phyloP scores from a whole-genome alignment of 2,113 vertebrate genomes.

The Calcarius ornatus region DNA sequence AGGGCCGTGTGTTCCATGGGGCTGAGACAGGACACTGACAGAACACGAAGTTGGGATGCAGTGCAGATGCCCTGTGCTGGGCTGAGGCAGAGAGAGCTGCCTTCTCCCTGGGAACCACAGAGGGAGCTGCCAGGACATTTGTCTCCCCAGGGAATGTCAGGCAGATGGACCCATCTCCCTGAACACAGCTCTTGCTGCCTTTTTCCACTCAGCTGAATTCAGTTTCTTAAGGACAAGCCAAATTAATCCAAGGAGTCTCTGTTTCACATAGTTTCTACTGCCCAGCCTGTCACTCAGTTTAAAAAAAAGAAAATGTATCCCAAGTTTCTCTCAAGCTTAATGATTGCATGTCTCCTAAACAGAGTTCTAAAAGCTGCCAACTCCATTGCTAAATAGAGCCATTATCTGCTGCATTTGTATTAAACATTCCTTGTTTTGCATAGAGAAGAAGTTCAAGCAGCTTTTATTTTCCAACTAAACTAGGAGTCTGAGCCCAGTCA shows the following conservation, averaged over 20 bases:
- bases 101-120: background rate
- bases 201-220: background rate
- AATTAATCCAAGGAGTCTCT: background rate
- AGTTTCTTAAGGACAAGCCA: background rate
- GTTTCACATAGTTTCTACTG: background rate
- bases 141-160: accelerated
- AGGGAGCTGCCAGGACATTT: background rate
- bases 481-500: background rate
- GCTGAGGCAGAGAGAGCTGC: background rate
- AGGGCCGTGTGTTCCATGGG: background rate
- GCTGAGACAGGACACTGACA: background rate
- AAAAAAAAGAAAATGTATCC: background rate
- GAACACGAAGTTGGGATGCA: background rate
- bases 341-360: background rate
- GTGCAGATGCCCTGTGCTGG: background rate
- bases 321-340: background rate
- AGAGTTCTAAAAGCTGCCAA: background rate
- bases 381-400: background rate
- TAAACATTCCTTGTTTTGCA: background rate
- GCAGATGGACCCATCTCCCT: background rate
- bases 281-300: background rate
- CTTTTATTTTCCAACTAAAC: background rate
- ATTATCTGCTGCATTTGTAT: background rate
- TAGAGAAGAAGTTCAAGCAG: background rate
- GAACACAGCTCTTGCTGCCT: background rate